Base-by-base conservation (phyloP, 2,888 invertebrate species). In the Phrixothrix hirtus region DNA sequence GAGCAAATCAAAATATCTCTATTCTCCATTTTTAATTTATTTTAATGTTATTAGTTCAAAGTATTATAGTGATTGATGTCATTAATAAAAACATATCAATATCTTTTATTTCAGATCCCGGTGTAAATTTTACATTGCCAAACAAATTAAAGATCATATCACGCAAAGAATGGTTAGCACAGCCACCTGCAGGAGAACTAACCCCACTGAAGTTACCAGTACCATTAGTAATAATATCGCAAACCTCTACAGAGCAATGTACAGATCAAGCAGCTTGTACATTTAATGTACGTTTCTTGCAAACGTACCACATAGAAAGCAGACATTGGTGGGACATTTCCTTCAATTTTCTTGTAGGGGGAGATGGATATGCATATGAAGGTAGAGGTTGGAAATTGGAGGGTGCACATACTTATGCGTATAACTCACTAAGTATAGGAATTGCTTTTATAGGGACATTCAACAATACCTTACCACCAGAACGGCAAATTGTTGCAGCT, bases 341-440 rank as follows among this genome's bases (percentile, higher is more conserved):
- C 0, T 91, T 88, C 70, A 92, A 88, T 68, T 92, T 89, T 62
- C 73, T 92, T 1, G 81, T 92, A 1, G 91, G 89, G 0, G 89
- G 88, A 5, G 89, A 89, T 66, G 89, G 89, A 0, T 79, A 82
- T 5, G 86, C 83, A 0, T 90, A 89, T 69, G 83, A 81, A 60
- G 89, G 87, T 1, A 88, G 88, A 1, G 89, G 89, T 1, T 92
- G 91, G 91, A 81, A 85, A 58, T 72, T 74, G 50, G 77, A 83
- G 31, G 91, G 90, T 0, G 86, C 89, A 0, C 89, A 90, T 64
- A 81, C 88, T 0, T 79, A 79, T 30, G 79, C 83, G 31, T 88
- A 82, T 67, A 89, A 89, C 68, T 71, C 71, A 9, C 78, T 74
- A 39, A 87, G 87, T 64, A 81, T 89, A 17, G 87, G 86, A 1